Base-by-base conservation (phyloP, 2,888 invertebrate species). In the Patella ulyssiponensis region DNA sequence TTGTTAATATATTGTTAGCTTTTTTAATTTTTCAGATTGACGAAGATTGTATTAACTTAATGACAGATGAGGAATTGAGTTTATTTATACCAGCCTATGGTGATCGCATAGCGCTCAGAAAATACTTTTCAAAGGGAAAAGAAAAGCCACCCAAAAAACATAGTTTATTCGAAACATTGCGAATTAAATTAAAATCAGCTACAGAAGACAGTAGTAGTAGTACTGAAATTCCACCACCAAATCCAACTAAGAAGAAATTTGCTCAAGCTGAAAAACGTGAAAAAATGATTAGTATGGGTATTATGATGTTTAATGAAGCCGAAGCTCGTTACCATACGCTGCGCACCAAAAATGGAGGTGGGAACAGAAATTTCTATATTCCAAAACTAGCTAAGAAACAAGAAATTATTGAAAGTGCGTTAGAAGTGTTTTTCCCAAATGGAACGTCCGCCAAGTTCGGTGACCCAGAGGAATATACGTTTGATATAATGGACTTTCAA, bases 121-220 rank as follows among this genome's bases (percentile, higher is more conserved):
- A 64, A 64, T 64, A 20, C 64, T 64, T n/a, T 64, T 23, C n/a
- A 20, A 64, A 64, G 23, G 64, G 23, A 12, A 64, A 20, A 9
- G 64, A 64, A 20, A 64, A 64, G 23, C 64, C n/a, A 64, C 11
- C 23, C 20, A 64, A 64, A 23, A 64, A 64, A 14, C 64, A 64
- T n/a, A 64, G 64, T 64, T 23, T 64, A 64, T 64, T 64, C 23
- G 64, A 64, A 64, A 64, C 64, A 20, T 64, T 64, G 64, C n/a
- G 20, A 20, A 20, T 64, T 11, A 20, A 64, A 20, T 64, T 64
- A 11, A 64, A 64, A 64, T 64, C n/a, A 20, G n/a, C 23, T 64
- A 20, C 20, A 64, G 64, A 64, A 11, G 11, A 20, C 9, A 64
- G 23, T n/a, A 20, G 20, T n/a, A n/a, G n/a, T 7, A 64, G 20